Percentiles rank a stretch among this genome's conserved stretches.
Conservation (phyloP, 2,797 vertebrate genomes). For the Zalophus californianus region DNA sequence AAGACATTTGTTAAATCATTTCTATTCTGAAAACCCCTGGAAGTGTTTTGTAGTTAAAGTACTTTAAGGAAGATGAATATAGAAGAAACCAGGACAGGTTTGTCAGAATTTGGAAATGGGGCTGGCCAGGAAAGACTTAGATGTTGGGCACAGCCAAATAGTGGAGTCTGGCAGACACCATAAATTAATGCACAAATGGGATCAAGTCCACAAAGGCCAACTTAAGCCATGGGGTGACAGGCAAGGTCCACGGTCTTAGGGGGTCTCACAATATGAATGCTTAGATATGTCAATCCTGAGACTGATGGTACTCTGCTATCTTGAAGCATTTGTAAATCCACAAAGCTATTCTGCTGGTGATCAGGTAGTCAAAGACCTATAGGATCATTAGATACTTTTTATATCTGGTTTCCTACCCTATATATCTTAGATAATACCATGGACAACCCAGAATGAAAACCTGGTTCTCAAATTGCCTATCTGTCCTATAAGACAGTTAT, state of each 20-base stretch:
- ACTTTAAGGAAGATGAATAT: slow-evolving; percentile 50
- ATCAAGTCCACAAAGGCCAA: slow-evolving; percentile 42
- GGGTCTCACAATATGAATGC: neutral
- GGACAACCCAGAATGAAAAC: slow-evolving; percentile 34
- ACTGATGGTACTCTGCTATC: neutral
- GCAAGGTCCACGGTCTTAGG: neutral
- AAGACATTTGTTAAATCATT: slow-evolving; percentile 85
- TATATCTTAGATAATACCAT: slow-evolving; percentile 30
- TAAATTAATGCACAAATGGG: slow-evolving; percentile 39
- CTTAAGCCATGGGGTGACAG: neutral
- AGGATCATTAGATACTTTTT: slow-evolving; percentile 14
- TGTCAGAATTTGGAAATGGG: slow-evolving; percentile 50
- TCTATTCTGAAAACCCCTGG: slow-evolving; percentile 75
- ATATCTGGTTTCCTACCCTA: neutral
- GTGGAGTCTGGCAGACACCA: neutral
- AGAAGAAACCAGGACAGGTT: slow-evolving; percentile 37
- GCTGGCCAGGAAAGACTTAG: slow-evolving; percentile 1
- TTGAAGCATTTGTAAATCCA: slow-evolving; percentile 11
- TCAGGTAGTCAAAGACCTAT: slow-evolving; percentile 8
- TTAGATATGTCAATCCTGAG: neutral
- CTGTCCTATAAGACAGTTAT: slow-evolving; percentile 22
- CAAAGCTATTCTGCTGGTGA: neutral
- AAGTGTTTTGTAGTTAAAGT: slow-evolving; percentile 62
- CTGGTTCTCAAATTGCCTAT: slow-evolving; percentile 42
- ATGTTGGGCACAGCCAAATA: slow-evolving; percentile 38